Conservation (phyloP, 2,113 vertebrate genomes). For the Aspiorhynchus laticeps region DNA sequence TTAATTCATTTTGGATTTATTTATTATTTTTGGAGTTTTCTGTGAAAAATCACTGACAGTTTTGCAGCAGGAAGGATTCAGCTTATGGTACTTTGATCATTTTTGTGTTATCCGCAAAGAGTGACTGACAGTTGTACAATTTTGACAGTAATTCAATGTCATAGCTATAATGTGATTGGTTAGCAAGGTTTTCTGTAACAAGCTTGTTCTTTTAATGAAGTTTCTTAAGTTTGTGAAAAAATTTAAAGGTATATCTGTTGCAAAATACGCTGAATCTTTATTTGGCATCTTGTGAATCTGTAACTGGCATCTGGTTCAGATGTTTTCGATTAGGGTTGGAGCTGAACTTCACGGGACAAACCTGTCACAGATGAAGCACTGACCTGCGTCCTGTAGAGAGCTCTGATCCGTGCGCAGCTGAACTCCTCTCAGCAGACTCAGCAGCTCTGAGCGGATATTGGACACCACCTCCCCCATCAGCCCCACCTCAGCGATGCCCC, state of each 20-base stretch:
- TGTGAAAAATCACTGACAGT: background rate
- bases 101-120: background rate
- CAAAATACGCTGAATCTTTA: no score
- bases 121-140: background rate
- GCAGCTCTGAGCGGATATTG: slow-evolving; percentile 93
- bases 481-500: slow-evolving; percentile 95
- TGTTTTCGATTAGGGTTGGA: background rate
- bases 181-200: background rate
- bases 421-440: slow-evolving; percentile 87
- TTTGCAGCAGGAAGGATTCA: background rate
- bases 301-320: background rate
- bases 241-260: no score
- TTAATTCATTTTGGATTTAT: background rate
- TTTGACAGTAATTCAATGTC: background rate
- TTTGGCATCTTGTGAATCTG: no score
- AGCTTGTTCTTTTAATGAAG: no score
- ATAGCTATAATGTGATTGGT: background rate
- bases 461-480: slow-evolving; percentile 95
- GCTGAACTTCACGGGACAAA: background rate
- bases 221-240: no score
- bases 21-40: background rate
- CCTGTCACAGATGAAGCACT: slow-evolving; percentile 9
- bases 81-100: background rate
- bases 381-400: slow-evolving; percentile 88
- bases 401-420: slow-evolving; percentile 82